Percentiles rank a stretch among this genome's conserved stretches.
These are phyloP conservation scores for Hydrotaea diabolus DNA, from an alignment of 2,888 invertebrate species.

Conservation along the genomic window DNA sequence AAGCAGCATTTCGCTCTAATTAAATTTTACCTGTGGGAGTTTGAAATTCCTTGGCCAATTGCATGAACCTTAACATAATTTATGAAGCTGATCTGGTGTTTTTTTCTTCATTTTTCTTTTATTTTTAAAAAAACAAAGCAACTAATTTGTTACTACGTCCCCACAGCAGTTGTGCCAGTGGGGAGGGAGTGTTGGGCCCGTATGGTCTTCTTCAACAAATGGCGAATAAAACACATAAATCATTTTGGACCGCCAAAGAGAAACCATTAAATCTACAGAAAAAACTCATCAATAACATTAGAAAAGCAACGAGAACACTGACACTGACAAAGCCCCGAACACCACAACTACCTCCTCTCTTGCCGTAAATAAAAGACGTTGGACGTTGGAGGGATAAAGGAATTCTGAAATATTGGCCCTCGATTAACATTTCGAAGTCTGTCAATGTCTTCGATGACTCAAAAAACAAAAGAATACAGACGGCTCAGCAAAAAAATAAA, in stretches of 20 bases:
- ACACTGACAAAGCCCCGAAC: not conserved
- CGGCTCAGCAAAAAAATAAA: not conserved
- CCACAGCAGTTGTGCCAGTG: too few species aligned
- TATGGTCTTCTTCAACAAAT: not conserved
- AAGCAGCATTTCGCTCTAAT: too few species aligned
- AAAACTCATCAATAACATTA: slow-evolving; percentile 1
- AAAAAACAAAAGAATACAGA: not conserved
- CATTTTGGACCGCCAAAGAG: not conserved
- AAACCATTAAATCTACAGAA: not conserved
- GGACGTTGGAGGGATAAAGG: not conserved
- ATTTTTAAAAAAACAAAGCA: too few species aligned
- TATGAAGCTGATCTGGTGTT: too few species aligned
- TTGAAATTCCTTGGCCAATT: too few species aligned
- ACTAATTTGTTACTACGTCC: too few species aligned
- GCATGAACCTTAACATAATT: too few species aligned
- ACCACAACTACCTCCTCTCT: not conserved
- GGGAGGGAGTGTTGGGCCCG: not conserved
- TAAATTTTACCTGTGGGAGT: too few species aligned
- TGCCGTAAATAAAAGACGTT: not conserved
- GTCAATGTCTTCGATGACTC: too few species aligned
- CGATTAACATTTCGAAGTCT: not conserved
- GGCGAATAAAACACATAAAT: not conserved
- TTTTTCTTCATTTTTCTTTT: too few species aligned
- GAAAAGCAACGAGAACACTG: not conserved
- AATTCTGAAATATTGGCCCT: not conserved